phyloP scores from a whole-genome alignment of 2,888 invertebrate species.

The Acanthosepion esculentum region DNA sequence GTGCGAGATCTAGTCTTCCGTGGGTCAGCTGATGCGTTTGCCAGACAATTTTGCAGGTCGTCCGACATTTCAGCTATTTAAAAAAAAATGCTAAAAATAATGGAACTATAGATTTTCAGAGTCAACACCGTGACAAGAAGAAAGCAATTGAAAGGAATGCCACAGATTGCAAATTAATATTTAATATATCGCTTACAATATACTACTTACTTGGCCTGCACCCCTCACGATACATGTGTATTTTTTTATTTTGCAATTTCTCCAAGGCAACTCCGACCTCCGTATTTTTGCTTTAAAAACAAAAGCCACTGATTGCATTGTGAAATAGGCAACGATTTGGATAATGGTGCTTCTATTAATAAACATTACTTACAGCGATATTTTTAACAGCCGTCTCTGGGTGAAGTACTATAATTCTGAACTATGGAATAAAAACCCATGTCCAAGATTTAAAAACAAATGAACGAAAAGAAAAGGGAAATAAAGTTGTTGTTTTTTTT shows the following conservation, averaged over 20 bases:
- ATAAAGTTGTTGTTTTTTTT: not conserved
- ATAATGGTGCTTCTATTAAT: not conserved
- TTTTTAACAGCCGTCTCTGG: not conserved
- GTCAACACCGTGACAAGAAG: not conserved
- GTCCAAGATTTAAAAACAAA: no score
- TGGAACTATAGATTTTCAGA: not conserved
- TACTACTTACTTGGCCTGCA: not conserved
- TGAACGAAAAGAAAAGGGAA: not conserved
- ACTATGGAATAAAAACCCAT: not conserved
- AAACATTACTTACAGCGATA: not conserved
- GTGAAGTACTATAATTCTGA: not conserved
- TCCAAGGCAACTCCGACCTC: not conserved
- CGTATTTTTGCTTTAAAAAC: not conserved
- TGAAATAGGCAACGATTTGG: not conserved
- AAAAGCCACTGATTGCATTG: not conserved
- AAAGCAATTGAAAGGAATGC: not conserved
- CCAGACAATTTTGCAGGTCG: not conserved
- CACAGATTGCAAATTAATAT: not conserved
- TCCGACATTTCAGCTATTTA: not conserved
- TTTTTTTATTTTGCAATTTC: not conserved
- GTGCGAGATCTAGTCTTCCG: conserved; percentile 33
- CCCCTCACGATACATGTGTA: not conserved
- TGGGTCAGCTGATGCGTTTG: not conserved
- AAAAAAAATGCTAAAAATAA: not conserved
- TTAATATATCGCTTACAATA: not conserved